Evolutionary conservation across 2,113 vertebrate genomes (phyloP).

Genomic region (Sinocyclocheilus grahami): DNA sequence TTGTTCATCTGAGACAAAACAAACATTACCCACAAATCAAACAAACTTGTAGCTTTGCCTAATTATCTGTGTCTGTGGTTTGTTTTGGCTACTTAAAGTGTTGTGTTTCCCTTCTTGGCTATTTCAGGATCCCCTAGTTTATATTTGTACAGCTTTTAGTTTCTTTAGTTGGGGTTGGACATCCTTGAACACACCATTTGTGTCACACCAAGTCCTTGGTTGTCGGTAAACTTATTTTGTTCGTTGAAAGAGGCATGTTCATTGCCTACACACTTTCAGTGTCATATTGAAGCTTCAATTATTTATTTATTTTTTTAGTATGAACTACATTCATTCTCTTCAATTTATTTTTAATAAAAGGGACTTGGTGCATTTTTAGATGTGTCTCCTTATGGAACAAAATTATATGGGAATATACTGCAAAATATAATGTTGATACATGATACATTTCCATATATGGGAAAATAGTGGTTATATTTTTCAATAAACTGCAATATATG

Average conservation of each 20-base stretch:
- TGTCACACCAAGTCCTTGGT: neutral
- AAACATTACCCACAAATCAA: neutral
- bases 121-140: neutral
- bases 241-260: neutral
- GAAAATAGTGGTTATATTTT: too few relatives aligned
- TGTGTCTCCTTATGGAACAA: too few relatives aligned
- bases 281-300: neutral
- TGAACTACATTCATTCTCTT: neutral
- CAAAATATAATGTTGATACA: too few relatives aligned
- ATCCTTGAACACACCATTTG: neutral
- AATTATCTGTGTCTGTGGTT: neutral
- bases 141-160: neutral
- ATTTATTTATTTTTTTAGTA: neutral
- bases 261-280: too few relatives aligned
- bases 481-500: too few relatives aligned
- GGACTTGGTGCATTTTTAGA: neutral
- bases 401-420: too few relatives aligned
- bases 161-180: neutral
- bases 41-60: too few relatives aligned
- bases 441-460: too few relatives aligned
- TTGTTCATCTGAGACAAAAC: slow-evolving; percentile 5
- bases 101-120: neutral
- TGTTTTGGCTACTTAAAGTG: slow-evolving; percentile 14
- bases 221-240: neutral
- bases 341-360: neutral